Evolutionary conservation across 2,888 invertebrate genomes (phyloP), one percentile per base, ranked within the genome.

Genomic region (Coleophora deauratella): DNA sequence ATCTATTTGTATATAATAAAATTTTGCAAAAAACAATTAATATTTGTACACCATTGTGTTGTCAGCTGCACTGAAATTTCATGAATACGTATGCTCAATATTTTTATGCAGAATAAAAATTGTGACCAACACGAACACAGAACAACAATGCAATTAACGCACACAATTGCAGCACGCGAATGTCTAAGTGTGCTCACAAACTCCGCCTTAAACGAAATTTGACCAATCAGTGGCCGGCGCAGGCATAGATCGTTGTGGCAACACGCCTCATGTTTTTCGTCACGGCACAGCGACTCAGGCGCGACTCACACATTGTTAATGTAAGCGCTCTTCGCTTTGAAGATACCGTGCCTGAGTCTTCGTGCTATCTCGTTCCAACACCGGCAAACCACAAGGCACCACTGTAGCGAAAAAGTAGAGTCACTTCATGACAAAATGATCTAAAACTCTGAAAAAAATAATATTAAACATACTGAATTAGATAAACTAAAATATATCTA

Each of bases 291-390:
- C 85, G 76, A 84, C 85, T 84, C 85, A 72, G 81, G 85, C 85
- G 85, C 85, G 82, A 82, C 84, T 81, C 84, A 81, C 84, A 84
- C 84, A 81, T 79, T 75, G 81, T 82, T 76, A 78, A 76, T 66
- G 62, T 69, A 66, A 78, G 67, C 75, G 74, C 70, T 78, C 72
- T 57, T 75, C 72, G 67, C 70, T 75, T 72, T 70, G 72, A 80
- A 81, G 81, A 80, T 72, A 82, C 77, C 77, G 72, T 78, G 77
- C 76, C 64, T 62, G 57, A 65, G 59, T 59, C 58, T 56, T 73
- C 65, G 45, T 74, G 71, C 82, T 71, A 59, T 84, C 84, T 70
- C 79, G 54, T 65, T 84, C 65, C 45, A 61, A 60, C 81, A 62
- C 62, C 62, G 63, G 67, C 54, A 48, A 53, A 50, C 53, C 48